A percentile compares a stretch with the other conserved stretches of the same genome.
Conservation (phyloP, 2,888 invertebrate species). For the Deilephila porcellus region DNA sequence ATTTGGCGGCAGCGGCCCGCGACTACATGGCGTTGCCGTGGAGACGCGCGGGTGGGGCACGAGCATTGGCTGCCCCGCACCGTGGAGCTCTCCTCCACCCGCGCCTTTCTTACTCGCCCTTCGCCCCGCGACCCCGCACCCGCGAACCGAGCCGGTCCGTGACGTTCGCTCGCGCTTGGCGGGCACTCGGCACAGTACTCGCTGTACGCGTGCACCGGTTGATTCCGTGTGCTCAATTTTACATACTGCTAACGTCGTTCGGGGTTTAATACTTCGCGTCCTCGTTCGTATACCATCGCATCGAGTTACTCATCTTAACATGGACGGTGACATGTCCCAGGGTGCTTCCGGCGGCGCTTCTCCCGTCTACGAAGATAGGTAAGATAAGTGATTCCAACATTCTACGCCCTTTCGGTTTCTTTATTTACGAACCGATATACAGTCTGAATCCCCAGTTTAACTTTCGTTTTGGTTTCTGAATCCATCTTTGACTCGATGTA, state of each 20-base stretch:
- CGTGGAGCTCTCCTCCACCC: conserved; percentile 36
- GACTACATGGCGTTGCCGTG: conserved; percentile 42
- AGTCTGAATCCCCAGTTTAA: neutral
- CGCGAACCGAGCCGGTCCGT: conserved; percentile 37
- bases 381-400: conserved; percentile 45
- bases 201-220: conserved; percentile 62
- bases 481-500: neutral
- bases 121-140: conserved; percentile 38
- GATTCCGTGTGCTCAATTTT: conserved; percentile 58
- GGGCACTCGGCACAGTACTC: conserved; percentile 54
- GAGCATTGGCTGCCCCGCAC: conserved; percentile 62
- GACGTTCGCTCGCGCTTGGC: conserved; percentile 36
- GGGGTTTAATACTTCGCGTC: conserved; percentile 43
- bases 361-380: conserved; percentile 75
- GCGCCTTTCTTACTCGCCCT: conserved; percentile 41
- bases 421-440: conserved; percentile 8
- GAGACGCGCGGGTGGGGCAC: conserved; percentile 51
- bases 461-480: conserved; percentile 13
- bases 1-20: conserved; percentile 38
- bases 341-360: conserved; percentile 70
- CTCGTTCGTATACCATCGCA: conserved; percentile 33
- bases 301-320: conserved; percentile 42
- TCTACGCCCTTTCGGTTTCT: conserved; percentile 8
- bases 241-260: conserved; percentile 50
- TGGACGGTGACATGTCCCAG: conserved; percentile 75